Evolutionary conservation across 1,140 invertebrate genomes (phyloP), one percentile per base, ranked within the genome.

Genomic region (Diplogasteroides magnus): DNA sequence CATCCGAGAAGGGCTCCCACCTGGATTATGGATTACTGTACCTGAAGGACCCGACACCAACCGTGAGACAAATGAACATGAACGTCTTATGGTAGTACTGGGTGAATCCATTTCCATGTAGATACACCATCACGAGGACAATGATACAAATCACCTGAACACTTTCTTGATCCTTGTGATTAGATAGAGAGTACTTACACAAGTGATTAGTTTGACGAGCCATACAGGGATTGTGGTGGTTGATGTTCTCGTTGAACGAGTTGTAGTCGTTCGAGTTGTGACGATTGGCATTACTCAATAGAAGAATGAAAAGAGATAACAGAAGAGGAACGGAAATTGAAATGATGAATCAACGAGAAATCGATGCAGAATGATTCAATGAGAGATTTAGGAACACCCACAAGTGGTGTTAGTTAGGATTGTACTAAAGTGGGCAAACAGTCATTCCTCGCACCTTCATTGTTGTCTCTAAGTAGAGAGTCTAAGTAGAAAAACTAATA

Each of bases 1-100:
- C 60, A 61, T 27, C 60, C 60, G 60, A 61, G 60, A 27, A 61
- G 60, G 29, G 6, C 6, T 6, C 60, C 60, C 6, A 48, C 37
- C 37, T 48, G 37, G n/a, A n/a, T n/a, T n/a, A n/a, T n/a, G n/a
- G n/a, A n/a, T n/a, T n/a, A n/a, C n/a, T n/a, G n/a, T n/a, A n/a
- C n/a, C n/a, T n/a, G n/a, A n/a, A n/a, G n/a, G n/a, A n/a, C n/a
- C n/a, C n/a, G n/a, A 48, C 19, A 48, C 37, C 19, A 6, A 48
- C 37, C 6, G 37, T 48, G 37, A 48, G 37, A 48, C 37, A 48
- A 19, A 48, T 19, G 37, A 48, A 48, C 37, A 48, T 48, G 19
- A 48, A 48, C 37, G 37, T 48, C 37, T 48, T 48, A 19, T 48
- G 19, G 37, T 48, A 48, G 37, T 48, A 48, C 6, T 48, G 37